Evolutionary conservation across 1,140 invertebrate genomes (phyloP).

Genomic region (Telenomus remus): DNA sequence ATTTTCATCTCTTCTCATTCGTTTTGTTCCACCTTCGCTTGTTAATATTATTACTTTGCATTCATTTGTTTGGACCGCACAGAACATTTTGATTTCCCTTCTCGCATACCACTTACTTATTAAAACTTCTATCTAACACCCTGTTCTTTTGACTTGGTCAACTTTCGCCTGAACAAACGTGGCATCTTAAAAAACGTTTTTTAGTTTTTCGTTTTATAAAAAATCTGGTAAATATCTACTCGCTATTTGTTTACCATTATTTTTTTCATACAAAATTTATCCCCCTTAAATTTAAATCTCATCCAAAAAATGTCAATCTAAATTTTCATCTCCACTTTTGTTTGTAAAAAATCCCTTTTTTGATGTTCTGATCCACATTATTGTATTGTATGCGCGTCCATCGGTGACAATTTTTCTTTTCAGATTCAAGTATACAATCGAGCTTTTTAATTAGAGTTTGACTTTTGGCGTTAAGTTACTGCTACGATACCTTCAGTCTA

Average conservation of each 20-base stretch:
- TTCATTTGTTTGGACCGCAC: slow-evolving; percentile 38
- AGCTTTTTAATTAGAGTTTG: slow-evolving; percentile 62
- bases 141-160: slow-evolving; percentile 19
- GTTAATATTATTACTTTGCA: slow-evolving; percentile 8
- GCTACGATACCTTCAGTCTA: slow-evolving; percentile 76
- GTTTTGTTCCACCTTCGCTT: too few relatives aligned
- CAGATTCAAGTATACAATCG: slow-evolving; percentile 53
- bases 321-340: too few relatives aligned
- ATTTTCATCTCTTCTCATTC: slow-evolving; percentile 7
- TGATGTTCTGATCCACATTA: neutral
- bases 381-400: slow-evolving; percentile 31
- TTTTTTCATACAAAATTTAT: too few relatives aligned
- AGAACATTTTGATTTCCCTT: slow-evolving; percentile 10
- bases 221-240: slow-evolving; percentile 11
- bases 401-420: slow-evolving; percentile 10
- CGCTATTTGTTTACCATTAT: too few relatives aligned
- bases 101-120: slow-evolving; percentile 5
- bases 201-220: slow-evolving; percentile 11
- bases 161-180: neutral
- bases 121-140: slow-evolving; percentile 22
- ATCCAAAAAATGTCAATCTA: too few relatives aligned
- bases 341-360: neutral
- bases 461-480: slow-evolving; percentile 73
- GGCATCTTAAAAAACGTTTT: too few relatives aligned
- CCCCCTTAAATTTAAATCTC: too few relatives aligned